Conservation (phyloP, 2,888 invertebrate genomes). For the Lasius fuliginosus region DNA sequence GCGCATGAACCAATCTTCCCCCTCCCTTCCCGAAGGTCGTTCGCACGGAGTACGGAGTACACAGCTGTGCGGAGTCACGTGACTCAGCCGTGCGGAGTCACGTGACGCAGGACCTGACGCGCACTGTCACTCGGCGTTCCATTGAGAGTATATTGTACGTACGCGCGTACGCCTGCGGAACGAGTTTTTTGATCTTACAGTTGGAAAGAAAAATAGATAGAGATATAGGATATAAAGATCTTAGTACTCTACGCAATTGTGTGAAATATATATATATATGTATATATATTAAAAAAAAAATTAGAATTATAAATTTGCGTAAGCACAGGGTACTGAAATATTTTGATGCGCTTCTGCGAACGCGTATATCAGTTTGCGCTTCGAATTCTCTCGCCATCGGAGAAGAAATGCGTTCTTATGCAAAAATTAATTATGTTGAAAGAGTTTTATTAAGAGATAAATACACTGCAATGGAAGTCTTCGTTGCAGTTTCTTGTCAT, state of each 20-base stretch:
- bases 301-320: not conserved
- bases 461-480: not conserved
- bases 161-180: no score
- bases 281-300: not conserved
- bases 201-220: not conserved
- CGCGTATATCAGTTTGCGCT: not conserved
- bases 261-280: not conserved
- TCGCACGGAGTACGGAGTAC: not conserved
- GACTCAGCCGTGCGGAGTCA: not conserved
- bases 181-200: not conserved
- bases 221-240: not conserved
- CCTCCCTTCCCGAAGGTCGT: not conserved
- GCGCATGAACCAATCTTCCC: conserved; percentile 30
- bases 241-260: not conserved
- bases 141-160: not conserved
- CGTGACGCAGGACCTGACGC: not conserved
- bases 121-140: not conserved
- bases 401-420: not conserved
- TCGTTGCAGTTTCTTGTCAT: not conserved
- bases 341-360: not conserved
- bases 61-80: not conserved
- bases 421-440: not conserved
- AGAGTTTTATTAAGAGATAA: not conserved
- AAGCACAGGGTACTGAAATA: not conserved
- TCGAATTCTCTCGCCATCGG: conserved; percentile 6